Base-by-base conservation (phyloP, 2,888 invertebrate species). In the Megamerina dolium region DNA sequence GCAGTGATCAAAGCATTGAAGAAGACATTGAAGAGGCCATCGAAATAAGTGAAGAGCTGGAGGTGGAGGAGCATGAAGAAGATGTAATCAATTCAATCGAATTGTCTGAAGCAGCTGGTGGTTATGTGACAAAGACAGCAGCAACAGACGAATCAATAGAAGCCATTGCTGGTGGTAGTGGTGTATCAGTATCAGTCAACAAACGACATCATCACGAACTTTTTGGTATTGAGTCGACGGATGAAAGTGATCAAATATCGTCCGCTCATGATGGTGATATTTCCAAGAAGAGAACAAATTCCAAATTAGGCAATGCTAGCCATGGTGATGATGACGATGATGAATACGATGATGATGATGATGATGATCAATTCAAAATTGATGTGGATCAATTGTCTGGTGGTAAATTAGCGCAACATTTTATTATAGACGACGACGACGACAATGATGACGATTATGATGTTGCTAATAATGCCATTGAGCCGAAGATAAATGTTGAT, bases 11-110 rank as follows among this genome's bases (percentile, higher is more conserved):
- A 40, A 70, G 68, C 50, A 67, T 55, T 31, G 71, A 72, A 46
- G 71, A 72, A 53, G 69, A 69, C 26, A 70, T 71, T 33, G 70
- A 69, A 49, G 69, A 70, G 50, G 63, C 63, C 13, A 59, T 70
- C 36, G 66, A 66, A 37, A 45, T 60, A 12, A 61, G 60, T 39
- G 72, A 72, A 51, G 72, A 66, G 30, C 55, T 58, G 30, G 55
- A 56, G 37, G 58, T 54, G 44, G 55, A 54, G 14, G 42, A 31
- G 47, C 52, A 49, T 46, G 52, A 48, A 44, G 20, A 44, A 32
- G 9, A 27, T 4, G 43, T 10, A 19, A 40, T 12, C 10, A 29
- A 36, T 32, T 43, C 43, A 14, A 16, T 41, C 13, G 40, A 41
- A 37, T 39, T 60, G 3, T 50, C 54, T 14, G 57, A 54, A 35